phyloP scores from a whole-genome alignment of 2,797 vertebrate genomes.

The Enteromius unitaeniatus region DNA sequence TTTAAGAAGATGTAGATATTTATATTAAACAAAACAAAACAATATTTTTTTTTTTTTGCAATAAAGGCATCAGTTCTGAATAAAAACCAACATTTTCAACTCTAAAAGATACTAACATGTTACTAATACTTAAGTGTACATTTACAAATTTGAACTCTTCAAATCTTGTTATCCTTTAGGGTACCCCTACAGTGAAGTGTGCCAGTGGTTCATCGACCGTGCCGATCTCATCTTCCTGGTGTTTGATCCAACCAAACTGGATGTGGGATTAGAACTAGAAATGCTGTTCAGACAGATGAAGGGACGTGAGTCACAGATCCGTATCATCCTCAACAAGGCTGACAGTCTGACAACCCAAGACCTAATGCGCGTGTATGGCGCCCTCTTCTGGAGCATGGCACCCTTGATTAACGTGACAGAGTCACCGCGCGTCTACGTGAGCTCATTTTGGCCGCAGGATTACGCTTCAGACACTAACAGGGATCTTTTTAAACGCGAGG shows the following conservation, averaged over 20 bases:
- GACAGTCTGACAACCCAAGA: slow-evolving; percentile 96
- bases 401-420: slow-evolving; percentile 98
- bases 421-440: slow-evolving; percentile 95
- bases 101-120: neutral
- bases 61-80: neutral
- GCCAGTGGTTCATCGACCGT: slow-evolving; percentile 99
- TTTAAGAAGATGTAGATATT: too few relatives aligned
- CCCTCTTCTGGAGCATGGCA: slow-evolving; percentile 97
- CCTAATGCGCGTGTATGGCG: slow-evolving; percentile 97
- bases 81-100: neutral
- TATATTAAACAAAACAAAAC: too few relatives aligned
- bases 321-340: slow-evolving; percentile 98
- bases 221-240: slow-evolving; percentile 98
- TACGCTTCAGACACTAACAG: slow-evolving; percentile 90
- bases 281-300: slow-evolving; percentile 97
- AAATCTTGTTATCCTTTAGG: slow-evolving; percentile 73
- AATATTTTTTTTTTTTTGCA: too few relatives aligned
- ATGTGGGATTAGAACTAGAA: slow-evolving; percentile 96
- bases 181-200: slow-evolving; percentile 97
- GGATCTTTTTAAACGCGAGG: slow-evolving; percentile 94
- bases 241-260: slow-evolving; percentile 97
- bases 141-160: neutral
- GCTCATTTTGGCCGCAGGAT: slow-evolving; percentile 97
- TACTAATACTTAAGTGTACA: neutral
- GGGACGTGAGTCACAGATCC: slow-evolving; percentile 97